Evolutionary conservation across 2,113 vertebrate species (phyloP).

Genomic region (Muntiacus muntjak): DNA sequence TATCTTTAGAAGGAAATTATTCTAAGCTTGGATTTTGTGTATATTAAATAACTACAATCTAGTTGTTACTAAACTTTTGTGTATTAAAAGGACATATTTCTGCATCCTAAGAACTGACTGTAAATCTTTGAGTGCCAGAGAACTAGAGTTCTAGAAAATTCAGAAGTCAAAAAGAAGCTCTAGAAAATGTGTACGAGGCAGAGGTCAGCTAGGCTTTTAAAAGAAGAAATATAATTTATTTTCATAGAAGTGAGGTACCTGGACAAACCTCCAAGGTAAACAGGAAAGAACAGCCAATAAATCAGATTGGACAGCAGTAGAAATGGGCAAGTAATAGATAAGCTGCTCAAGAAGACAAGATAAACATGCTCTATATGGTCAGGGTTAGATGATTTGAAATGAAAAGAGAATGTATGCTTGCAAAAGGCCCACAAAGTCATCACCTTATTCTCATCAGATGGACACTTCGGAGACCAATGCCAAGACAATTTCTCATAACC

Average conservation of each 20-base stretch:
- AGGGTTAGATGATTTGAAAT: slow-evolving; percentile 23
- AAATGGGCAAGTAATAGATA: neutral
- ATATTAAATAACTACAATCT: neutral
- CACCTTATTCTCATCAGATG: neutral
- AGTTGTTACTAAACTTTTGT: neutral
- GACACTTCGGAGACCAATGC: neutral
- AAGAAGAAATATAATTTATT: neutral
- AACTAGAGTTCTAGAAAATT: neutral
- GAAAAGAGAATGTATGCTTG: neutral
- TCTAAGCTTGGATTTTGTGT: neutral
- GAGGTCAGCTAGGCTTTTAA: neutral
- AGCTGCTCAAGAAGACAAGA: neutral
- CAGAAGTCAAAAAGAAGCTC: neutral
- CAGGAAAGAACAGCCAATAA: neutral
- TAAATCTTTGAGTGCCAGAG: neutral
- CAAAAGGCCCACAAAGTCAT: neutral
- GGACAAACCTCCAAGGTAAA: neutral
- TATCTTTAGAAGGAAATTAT: neutral
- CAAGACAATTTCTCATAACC: neutral
- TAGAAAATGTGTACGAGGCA: neutral
- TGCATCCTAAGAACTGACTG: neutral
- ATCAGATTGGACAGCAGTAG: neutral
- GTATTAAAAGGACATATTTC: neutral
- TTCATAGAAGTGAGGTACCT: neutral
- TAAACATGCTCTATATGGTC: neutral